phyloP scores from a whole-genome alignment of 2,888 invertebrate genomes.

The Dendrolimus houi region DNA sequence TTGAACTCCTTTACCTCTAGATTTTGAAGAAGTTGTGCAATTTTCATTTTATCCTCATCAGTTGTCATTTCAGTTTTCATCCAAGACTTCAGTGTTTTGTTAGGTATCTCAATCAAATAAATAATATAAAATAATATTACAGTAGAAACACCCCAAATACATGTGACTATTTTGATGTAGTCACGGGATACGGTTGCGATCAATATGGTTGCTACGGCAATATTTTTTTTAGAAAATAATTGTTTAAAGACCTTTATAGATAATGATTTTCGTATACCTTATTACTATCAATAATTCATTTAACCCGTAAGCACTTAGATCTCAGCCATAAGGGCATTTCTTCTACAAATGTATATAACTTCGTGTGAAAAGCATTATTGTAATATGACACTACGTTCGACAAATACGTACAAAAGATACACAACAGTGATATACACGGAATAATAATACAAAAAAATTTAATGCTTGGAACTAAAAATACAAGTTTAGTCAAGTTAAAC shows the following conservation, averaged over 20 bases:
- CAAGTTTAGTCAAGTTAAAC: not conserved
- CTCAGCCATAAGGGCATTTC: constrained; percentile 17
- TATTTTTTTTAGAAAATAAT: too few species aligned
- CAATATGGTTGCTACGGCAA: too few species aligned
- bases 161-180: too few species aligned
- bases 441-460: constrained; percentile 44
- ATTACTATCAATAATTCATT: too few species aligned
- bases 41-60: constrained; percentile 56
- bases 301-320: too few species aligned
- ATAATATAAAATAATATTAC: too few species aligned
- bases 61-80: constrained; percentile 38
- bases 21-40: constrained; percentile 49
- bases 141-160: too few species aligned
- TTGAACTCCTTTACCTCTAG: constrained; percentile 53
- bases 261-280: too few species aligned
- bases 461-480: constrained; percentile 22
- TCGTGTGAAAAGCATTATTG: constrained; percentile 21
- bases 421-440: constrained; percentile 33
- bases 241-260: too few species aligned
- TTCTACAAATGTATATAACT: constrained; percentile 27
- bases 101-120: too few species aligned
- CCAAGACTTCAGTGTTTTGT: too few species aligned
- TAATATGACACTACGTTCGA: constrained; percentile 26
- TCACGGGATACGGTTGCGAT: too few species aligned
- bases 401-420: constrained; percentile 31